Base-by-base conservation (phyloP, 2,113 vertebrate species). In the Potamarius usumacintae region DNA sequence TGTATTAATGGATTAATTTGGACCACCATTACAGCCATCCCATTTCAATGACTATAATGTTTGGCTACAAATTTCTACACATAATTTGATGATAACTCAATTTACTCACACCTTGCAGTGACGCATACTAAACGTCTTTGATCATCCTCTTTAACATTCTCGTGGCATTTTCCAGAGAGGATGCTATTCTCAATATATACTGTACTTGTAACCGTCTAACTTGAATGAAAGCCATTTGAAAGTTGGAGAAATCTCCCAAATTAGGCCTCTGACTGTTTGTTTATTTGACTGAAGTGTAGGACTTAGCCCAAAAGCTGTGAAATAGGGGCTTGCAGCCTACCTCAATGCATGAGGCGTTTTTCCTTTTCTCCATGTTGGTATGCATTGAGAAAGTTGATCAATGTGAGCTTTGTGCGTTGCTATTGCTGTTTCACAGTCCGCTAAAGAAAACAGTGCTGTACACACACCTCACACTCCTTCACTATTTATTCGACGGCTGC, bases 351-450 rank as follows among this genome's bases (percentile, higher is more conserved):
- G 89, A 88, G 69, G 34, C 34, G 20, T 83, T 90, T 88, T 90
- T 86, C 57, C 22, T 17, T 57, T 18, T 69, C 48, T 88, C 55
- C 8, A n/a, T 94, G 92, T 94, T 92, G 94, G 92, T 89, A 92
- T 92, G 94, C 91, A 93, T 90, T 88, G 76, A 89, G 76, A 83
- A 87, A 71, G 92, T 93, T 91, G 85, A 94, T 95, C 94, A 95
- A 95, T 95, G 95, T 90, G 88, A 89, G 92, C 94, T 93, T 94
- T 96, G 95, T 95, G 91, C 89, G 78, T 27, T 4, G 80, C 69
- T 48, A 83, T 89, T 87, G 89, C 88, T 92, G 89, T 93, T 93
- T 89, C 92, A 78, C 91, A 93, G 90, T 91, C 93, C 90, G 85
- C 91, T 89, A 89, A 91, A 91, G 91, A 90, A 94, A 95, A 94